Percentiles rank a stretch among this genome's conserved stretches.
Evolutionary conservation across 2,797 vertebrate species (phyloP).

Genomic region (Tarsius wallacei): DNA sequence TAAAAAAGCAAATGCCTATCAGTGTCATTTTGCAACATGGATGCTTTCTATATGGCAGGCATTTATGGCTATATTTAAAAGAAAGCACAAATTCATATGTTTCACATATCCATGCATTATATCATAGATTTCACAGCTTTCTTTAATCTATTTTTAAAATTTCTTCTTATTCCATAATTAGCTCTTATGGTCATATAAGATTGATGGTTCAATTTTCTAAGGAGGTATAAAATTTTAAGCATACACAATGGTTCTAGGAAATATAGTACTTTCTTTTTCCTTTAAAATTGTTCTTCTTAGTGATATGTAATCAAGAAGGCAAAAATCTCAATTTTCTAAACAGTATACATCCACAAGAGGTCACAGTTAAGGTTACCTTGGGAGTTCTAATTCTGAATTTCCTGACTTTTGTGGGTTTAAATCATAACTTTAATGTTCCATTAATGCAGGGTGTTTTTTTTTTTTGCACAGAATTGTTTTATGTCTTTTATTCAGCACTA

Average conservation of each 20-base stretch:
- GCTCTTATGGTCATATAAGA: slow-evolving; percentile 12
- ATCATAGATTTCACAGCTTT: slow-evolving; percentile 9
- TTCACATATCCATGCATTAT: background rate
- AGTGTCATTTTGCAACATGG: background rate
- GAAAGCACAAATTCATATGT: background rate
- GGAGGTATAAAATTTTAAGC: slow-evolving; percentile 77
- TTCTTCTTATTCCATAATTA: slow-evolving; percentile 66
- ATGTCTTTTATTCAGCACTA: slow-evolving; percentile 82
- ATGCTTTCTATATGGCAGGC: background rate
- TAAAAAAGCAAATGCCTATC: too few species aligned
- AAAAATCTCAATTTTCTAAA: slow-evolving; percentile 77
- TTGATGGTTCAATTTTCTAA: slow-evolving; percentile 71
- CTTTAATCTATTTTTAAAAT: slow-evolving; percentile 16
- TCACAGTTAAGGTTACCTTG: slow-evolving; percentile 70
- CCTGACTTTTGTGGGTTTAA: slow-evolving; percentile 80
- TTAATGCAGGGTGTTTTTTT: slow-evolving; percentile 68
- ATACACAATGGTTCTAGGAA: slow-evolving; percentile 47
- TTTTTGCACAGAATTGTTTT: slow-evolving; percentile 74
- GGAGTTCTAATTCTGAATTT: slow-evolving; percentile 82
- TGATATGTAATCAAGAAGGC: slow-evolving; percentile 58
- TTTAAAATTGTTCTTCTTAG: slow-evolving; percentile 60
- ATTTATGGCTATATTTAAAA: background rate
- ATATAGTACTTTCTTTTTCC: background rate
- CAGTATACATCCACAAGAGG: slow-evolving; percentile 54
- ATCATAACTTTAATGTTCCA: slow-evolving; percentile 77